phyloP scores from a whole-genome alignment of 2,797 vertebrate genomes.

The Poecilia wingei region DNA sequence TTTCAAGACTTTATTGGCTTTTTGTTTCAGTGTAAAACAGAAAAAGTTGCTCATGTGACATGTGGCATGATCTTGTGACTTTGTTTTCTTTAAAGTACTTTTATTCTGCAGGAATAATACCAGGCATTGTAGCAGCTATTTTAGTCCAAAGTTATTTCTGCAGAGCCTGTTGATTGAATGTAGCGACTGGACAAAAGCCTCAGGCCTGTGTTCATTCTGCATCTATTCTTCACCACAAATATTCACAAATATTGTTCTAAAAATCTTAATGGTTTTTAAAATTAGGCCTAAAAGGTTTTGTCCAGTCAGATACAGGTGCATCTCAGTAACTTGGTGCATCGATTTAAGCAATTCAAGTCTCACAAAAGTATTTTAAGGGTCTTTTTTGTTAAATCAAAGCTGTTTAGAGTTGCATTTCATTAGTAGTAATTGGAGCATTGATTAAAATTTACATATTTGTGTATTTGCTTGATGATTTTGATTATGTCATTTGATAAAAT shows the following conservation, averaged over 20 bases:
- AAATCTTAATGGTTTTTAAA: not conserved
- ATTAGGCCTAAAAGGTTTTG: not conserved
- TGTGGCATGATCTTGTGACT: conserved; percentile 59
- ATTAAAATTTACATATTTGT: no score
- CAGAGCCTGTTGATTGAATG: not conserved
- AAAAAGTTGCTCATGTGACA: conserved; percentile 55
- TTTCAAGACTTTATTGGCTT: conserved; percentile 3
- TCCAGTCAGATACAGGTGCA: not conserved
- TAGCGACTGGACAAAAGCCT: not conserved
- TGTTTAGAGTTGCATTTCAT: no score
- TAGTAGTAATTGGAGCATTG: no score
- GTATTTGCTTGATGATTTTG: no score
- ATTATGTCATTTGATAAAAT: no score
- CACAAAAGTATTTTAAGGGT: not conserved
- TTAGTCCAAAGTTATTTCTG: conserved; percentile 20
- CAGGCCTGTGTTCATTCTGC: not conserved
- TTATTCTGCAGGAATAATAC: conserved; percentile 32
- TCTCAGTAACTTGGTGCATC: not conserved
- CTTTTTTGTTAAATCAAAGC: no score
- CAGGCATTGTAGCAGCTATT: conserved; percentile 48
- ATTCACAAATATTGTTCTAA: not conserved
- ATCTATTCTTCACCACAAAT: not conserved
- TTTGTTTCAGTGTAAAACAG: conserved; percentile 17
- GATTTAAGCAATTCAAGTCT: not conserved
- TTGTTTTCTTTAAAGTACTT: conserved; percentile 32